Evolutionary conservation across 2,888 invertebrate genomes (phyloP).

Genomic region (Drosophila lutescens): DNA sequence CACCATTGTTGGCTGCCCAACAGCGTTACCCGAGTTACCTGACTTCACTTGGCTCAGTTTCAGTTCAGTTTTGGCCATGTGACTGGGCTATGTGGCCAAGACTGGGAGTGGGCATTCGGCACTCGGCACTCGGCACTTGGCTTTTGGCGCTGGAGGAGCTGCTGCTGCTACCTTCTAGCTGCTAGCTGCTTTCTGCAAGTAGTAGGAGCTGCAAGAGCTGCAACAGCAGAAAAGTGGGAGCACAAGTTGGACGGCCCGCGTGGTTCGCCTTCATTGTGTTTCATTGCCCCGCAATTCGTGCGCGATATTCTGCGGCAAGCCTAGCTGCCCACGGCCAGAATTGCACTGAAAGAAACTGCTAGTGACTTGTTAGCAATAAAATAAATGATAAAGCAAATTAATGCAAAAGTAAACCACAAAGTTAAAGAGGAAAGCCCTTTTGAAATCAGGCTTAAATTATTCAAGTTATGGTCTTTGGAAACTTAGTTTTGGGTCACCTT

Average conservation of each 20-base stretch:
- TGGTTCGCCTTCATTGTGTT: conserved; percentile 42
- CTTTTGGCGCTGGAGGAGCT: conserved; percentile 16
- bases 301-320: conserved; percentile 76
- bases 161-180: not conserved
- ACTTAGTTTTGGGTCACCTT: too few species aligned
- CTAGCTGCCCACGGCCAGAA: conserved; percentile 61
- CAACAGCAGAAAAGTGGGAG: conserved; percentile 19
- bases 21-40: conserved; percentile 28
- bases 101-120: conserved; percentile 67
- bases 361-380: not conserved
- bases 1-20: conserved; percentile 53
- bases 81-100: conserved; percentile 18
- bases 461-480: too few species aligned
- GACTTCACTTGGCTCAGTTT: not conserved
- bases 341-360: conserved; percentile 6
- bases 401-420: not conserved
- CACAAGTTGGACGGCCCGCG: conserved; percentile 29
- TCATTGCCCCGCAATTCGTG: conserved; percentile 73
- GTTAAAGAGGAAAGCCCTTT: too few species aligned
- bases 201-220: conserved; percentile 12
- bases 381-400: not conserved
- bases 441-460: too few species aligned
- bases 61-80: conserved; percentile 16
- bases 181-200: conserved; percentile 1
- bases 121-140: conserved; percentile 43